Conservation (phyloP, 2,113 vertebrate species). For the Leucoraja erinaceus region DNA sequence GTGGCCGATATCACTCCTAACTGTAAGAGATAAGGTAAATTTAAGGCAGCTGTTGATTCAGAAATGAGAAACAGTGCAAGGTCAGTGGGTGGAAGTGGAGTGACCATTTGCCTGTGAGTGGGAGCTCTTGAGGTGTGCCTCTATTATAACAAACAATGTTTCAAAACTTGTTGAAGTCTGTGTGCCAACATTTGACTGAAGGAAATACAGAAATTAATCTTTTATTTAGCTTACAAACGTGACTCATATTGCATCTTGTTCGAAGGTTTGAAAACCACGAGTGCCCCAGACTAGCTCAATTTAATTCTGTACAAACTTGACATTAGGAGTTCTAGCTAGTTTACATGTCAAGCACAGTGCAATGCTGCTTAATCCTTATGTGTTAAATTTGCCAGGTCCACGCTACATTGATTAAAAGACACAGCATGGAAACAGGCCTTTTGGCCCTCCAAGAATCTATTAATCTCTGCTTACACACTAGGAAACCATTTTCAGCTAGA, state of each 20-base stretch:
- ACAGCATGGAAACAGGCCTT: too few relatives aligned
- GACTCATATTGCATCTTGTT: neutral
- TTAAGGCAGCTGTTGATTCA: neutral
- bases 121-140: too few relatives aligned
- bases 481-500: too few relatives aligned
- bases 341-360: too few relatives aligned
- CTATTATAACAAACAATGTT: neutral
- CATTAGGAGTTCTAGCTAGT: neutral
- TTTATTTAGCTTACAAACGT: neutral
- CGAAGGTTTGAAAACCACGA: neutral
- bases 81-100: neutral
- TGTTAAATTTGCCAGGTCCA: neutral
- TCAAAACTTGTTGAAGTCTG: neutral
- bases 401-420: neutral
- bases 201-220: neutral
- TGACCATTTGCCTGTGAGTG: neutral
- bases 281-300: neutral
- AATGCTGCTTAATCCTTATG: neutral
- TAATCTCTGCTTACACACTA: too few relatives aligned
- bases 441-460: too few relatives aligned
- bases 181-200: neutral
- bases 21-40: neutral
- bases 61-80: neutral
- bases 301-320: neutral
- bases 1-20: conserved; percentile 17